Evolutionary conservation across 2,113 vertebrate genomes (phyloP).

Genomic region (Thamnophis sirtalis): DNA sequence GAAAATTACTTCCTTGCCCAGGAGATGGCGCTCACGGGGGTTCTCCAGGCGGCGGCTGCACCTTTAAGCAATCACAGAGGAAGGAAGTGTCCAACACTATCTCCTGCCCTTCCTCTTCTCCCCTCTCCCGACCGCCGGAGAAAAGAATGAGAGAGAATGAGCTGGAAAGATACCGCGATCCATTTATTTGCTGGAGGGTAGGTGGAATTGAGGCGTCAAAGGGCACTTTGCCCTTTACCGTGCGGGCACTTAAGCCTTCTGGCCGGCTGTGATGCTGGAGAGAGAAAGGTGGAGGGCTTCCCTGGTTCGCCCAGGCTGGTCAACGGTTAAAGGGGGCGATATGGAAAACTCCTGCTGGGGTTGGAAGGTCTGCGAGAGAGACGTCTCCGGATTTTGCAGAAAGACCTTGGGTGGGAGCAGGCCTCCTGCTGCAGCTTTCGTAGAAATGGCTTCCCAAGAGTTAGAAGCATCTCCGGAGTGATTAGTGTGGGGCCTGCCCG

Average conservation of each 20-base stretch:
- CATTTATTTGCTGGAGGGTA: constrained; percentile 94
- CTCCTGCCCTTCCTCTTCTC: constrained; percentile 10
- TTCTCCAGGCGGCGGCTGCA: not conserved
- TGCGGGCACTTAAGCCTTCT: not conserved
- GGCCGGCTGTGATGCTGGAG: not conserved
- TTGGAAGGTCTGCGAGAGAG: too few relatives aligned
- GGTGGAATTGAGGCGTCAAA: constrained; percentile 32
- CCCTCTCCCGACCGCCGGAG: constrained; percentile 52
- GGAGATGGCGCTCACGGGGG: not conserved
- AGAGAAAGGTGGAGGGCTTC: not conserved
- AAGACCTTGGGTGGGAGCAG: not conserved
- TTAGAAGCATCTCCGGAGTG: not conserved
- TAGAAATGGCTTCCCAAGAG: not conserved
- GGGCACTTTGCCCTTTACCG: not conserved
- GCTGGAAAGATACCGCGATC: constrained; percentile 89
- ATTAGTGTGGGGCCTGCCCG: not conserved
- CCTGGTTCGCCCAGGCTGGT: not conserved
- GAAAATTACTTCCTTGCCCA: not conserved
- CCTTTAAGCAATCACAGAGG: not conserved
- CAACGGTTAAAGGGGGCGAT: not conserved
- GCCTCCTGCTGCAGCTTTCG: not conserved
- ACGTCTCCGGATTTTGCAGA: not conserved
- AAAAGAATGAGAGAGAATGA: constrained; percentile 87
- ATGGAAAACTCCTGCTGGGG: not conserved
- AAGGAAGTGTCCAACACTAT: not conserved